Conservation (phyloP, 1,140 invertebrate species). For the Brachionus sp. region DNA sequence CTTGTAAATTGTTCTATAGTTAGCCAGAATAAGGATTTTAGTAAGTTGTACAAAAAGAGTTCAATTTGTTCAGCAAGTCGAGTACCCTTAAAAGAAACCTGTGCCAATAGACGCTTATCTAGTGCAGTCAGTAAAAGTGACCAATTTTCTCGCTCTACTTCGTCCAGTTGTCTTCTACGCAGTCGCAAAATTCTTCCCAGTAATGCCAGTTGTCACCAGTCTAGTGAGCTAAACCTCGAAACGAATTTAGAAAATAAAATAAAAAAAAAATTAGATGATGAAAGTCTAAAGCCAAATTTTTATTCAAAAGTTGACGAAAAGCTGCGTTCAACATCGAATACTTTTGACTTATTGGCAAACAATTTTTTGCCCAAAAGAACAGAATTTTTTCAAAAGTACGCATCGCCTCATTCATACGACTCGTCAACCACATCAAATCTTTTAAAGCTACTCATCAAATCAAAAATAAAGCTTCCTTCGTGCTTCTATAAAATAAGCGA, state of each 20-base stretch:
- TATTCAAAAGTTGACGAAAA: background rate
- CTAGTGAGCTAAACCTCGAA: background rate
- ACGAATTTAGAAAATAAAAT: background rate
- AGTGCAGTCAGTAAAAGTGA: background rate
- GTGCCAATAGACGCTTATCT: background rate
- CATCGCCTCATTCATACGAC: background rate
- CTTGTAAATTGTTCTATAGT: slow-evolving; percentile 16
- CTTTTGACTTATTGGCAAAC: background rate
- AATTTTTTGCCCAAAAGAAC: background rate
- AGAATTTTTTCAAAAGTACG: background rate
- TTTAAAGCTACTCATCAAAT: background rate
- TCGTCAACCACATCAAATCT: background rate
- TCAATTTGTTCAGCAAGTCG: background rate
- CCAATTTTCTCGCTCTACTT: background rate
- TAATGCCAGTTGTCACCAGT: background rate
- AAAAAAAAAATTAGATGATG: background rate
- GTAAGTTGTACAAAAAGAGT: slow-evolving; percentile 29
- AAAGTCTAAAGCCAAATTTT: background rate
- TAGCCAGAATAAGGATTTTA: slow-evolving; percentile 22
- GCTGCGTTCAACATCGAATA: background rate
- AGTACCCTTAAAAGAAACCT: background rate
- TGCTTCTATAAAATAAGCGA: slow-evolving; percentile 19
- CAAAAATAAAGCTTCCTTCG: slow-evolving; percentile 7
- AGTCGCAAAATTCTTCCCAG: slow-evolving; percentile 3
- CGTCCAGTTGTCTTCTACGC: background rate